Evolutionary conservation across 2,797 vertebrate species (phyloP).

Genomic region (Uromys caudimaculatus): DNA sequence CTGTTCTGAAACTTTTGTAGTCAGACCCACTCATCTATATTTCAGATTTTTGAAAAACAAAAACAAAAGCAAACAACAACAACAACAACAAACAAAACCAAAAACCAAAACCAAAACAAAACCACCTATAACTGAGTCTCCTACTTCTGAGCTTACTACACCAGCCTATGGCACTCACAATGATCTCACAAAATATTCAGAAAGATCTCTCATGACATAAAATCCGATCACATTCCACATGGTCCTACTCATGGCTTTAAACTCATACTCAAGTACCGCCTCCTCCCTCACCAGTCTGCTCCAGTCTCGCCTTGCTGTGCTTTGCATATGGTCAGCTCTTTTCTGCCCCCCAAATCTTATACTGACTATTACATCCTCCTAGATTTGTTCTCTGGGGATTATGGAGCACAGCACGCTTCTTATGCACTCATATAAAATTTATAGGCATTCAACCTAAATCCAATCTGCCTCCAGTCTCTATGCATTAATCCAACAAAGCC

Average conservation of each 20-base stretch:
- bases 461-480: background rate
- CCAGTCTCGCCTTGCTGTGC: fast-evolving
- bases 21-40: background rate
- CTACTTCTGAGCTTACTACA: background rate
- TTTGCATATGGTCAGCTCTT: fast-evolving
- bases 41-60: background rate
- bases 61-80: background rate
- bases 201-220: background rate
- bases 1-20: too few relatives aligned
- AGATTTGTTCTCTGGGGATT: background rate
- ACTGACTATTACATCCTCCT: background rate
- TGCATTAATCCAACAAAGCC: background rate
- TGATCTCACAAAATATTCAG: background rate
- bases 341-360: background rate
- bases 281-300: fast-evolving
- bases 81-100: background rate
- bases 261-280: fast-evolving
- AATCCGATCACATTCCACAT: background rate
- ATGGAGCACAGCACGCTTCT: background rate
- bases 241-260: background rate
- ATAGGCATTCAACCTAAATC: background rate
- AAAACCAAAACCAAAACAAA: background rate
- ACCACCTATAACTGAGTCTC: background rate
- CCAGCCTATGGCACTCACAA: too few relatives aligned
- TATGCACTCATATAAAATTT: background rate